Percentiles rank a stretch among this genome's conserved stretches.
phyloP scores from a whole-genome alignment of 2,113 vertebrate genomes.

The Phainopepla nitens region DNA sequence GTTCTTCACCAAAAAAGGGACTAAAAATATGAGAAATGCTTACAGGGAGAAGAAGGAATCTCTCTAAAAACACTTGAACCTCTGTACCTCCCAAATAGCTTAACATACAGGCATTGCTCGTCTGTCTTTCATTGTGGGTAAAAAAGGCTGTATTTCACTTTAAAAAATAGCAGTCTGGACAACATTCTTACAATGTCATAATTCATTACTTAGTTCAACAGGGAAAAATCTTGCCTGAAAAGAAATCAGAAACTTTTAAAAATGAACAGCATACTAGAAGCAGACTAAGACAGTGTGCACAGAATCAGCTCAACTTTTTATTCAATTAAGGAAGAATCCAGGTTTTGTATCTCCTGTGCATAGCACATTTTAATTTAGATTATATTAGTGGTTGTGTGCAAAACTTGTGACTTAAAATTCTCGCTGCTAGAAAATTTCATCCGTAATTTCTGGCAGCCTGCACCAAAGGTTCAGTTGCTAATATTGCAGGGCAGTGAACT shows the following conservation, averaged over 20 bases:
- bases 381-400: background rate
- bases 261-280: background rate
- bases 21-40: background rate
- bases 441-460: conserved; percentile 4
- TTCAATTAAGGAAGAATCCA: background rate
- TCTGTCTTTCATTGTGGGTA: background rate
- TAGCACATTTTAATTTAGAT: background rate
- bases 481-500: background rate
- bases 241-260: conserved; percentile 17
- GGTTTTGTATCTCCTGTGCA: background rate
- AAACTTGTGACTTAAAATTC: background rate
- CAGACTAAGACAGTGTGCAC: background rate
- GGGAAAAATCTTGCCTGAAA: conserved; percentile 11
- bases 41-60: background rate
- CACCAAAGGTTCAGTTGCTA: background rate
- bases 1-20: background rate
- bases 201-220: conserved; percentile 35
- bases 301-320: conserved; percentile 12
- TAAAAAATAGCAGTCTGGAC: background rate
- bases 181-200: background rate
- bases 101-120: background rate
- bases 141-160: background rate
- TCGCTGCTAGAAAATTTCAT: background rate
- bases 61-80: background rate
- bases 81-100: background rate